Percentiles rank a stretch among this genome's conserved stretches.
These are phyloP conservation scores for Nothocercus nigrocapillus DNA, from an alignment of 2,113 vertebrate species.

Conservation along the genomic window DNA sequence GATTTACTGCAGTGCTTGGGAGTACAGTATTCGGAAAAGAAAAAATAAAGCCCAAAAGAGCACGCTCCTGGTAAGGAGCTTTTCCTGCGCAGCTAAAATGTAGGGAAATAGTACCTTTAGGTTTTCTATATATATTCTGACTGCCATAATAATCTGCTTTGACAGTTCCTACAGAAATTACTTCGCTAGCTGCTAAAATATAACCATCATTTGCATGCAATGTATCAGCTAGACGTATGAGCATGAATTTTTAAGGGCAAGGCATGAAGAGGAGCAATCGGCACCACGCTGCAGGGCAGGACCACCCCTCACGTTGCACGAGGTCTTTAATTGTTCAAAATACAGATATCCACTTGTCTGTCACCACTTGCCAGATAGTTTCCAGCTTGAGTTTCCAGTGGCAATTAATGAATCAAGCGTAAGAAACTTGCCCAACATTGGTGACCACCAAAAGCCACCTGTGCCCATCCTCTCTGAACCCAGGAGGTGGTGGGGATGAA, in stretches of 20 bases:
- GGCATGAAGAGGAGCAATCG: not conserved
- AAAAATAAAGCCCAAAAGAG: not conserved
- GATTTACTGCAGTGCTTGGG: not conserved
- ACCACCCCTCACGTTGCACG: not conserved
- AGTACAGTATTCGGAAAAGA: not conserved
- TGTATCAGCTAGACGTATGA: not conserved
- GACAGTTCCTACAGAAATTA: not conserved
- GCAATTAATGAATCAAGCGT: not conserved
- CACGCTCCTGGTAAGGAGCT: not conserved
- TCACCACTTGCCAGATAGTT: not conserved
- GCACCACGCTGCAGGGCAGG: not conserved
- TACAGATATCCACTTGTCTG: not conserved
- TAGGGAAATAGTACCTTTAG: not conserved
- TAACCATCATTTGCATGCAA: not conserved
- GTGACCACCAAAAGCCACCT: not conserved
- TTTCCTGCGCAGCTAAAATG: not conserved
- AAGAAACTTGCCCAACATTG: not conserved
- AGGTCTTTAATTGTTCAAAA: not conserved
- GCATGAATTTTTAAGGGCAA: not conserved
- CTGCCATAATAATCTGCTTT: not conserved
- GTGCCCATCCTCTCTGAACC: no score
- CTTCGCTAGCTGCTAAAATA: not conserved
- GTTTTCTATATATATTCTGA: not conserved
- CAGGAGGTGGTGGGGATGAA: no score
- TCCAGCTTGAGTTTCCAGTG: not conserved